phyloP scores from a whole-genome alignment of 2,797 vertebrate species.

The Nannoperca obscura region DNA sequence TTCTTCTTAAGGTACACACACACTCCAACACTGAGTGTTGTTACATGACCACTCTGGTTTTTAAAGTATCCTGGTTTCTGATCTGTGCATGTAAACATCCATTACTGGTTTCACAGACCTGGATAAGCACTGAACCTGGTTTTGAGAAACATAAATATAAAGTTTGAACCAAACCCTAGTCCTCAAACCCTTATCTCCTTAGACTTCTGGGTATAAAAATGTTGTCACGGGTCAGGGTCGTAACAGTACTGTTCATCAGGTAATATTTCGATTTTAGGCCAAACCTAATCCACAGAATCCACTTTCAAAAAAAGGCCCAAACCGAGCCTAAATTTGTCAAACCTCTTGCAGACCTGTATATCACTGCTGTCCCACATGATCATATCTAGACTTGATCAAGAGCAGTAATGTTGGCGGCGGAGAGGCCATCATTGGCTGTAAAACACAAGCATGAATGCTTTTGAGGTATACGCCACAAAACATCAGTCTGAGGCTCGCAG shows the following conservation, averaged over 20 bases:
- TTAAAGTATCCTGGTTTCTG: background rate
- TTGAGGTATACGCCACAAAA: slow-evolving; percentile 40
- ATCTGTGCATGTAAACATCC: background rate
- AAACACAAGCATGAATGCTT: slow-evolving; percentile 38
- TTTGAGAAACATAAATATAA: background rate
- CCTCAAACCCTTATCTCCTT: too few species aligned
- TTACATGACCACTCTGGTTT: background rate
- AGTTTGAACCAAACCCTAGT: background rate
- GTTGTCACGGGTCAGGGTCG: too few species aligned
- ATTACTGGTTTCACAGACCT: background rate
- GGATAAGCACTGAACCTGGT: background rate
- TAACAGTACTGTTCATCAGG: too few species aligned
- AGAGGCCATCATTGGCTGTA: slow-evolving; percentile 19
- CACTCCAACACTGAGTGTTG: too few species aligned
- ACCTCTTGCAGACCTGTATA: background rate
- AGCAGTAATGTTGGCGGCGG: background rate
- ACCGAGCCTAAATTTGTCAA: background rate
- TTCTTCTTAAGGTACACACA: too few species aligned
- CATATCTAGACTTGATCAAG: background rate
- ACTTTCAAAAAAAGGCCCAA: too few species aligned
- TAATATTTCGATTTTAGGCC: too few species aligned
- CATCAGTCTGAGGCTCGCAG: slow-evolving; percentile 57
- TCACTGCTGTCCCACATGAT: background rate
- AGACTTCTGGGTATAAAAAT: too few species aligned
- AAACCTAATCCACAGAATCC: too few species aligned